Conservation (phyloP, 1,140 invertebrate species). For the Drosophila truncata region DNA sequence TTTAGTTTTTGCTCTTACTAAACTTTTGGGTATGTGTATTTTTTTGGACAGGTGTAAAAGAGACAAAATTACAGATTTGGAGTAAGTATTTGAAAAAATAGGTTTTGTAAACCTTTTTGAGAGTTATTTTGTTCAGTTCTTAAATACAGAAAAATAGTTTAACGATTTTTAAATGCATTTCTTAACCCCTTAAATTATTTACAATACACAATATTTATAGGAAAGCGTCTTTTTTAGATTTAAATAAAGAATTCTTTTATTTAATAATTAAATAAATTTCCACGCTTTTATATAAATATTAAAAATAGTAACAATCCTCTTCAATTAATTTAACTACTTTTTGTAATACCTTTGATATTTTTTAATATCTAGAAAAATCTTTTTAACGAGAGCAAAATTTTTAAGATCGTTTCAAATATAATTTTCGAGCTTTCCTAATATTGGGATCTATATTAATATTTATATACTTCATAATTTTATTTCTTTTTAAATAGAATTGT, state of each 20-base stretch:
- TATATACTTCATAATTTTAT: background rate
- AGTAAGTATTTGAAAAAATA: background rate
- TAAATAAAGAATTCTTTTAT: background rate
- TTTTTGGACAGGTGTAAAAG: background rate
- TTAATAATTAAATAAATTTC: background rate
- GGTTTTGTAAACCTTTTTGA: no score
- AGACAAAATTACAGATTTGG: background rate
- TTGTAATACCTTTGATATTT: background rate
- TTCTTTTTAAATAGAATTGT: background rate
- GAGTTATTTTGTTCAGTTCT: no score
- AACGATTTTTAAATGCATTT: background rate
- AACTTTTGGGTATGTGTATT: conserved; percentile 15
- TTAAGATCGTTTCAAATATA: no score
- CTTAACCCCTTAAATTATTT: background rate
- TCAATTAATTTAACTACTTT: no score
- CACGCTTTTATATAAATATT: background rate
- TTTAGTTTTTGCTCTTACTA: conserved; percentile 45
- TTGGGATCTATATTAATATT: no score
- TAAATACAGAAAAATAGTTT: background rate
- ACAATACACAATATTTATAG: no score
- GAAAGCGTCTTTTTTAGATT: no score
- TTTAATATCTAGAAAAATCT: no score
- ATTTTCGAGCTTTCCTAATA: background rate
- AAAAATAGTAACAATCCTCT: no score
- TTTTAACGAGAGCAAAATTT: no score